These are phyloP conservation scores for Ophiodon elongatus DNA, from an alignment of 2,113 vertebrate species.

Conservation along the genomic window DNA sequence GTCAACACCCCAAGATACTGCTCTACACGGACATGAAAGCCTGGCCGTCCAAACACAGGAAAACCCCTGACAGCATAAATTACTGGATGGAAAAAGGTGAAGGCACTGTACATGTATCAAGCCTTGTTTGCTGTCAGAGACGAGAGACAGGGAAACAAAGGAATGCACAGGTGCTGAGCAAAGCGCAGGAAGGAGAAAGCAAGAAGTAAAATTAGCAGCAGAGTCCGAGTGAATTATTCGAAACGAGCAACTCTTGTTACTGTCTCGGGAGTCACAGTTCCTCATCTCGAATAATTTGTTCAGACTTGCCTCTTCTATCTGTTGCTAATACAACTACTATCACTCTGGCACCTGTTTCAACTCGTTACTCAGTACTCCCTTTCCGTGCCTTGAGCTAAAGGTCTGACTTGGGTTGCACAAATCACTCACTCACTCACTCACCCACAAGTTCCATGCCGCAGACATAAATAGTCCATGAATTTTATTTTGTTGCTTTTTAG, in stretches of 20 bases:
- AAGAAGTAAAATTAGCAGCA: conserved; percentile 22
- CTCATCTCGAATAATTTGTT: neutral
- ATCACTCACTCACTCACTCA: neutral
- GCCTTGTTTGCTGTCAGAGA: conserved; percentile 70
- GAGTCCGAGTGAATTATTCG: neutral
- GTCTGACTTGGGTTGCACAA: neutral
- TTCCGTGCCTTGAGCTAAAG: neutral
- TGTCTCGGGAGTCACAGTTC: neutral
- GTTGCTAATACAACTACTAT: neutral
- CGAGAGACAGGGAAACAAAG: conserved; percentile 61
- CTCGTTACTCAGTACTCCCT: neutral
- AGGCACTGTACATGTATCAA: conserved; percentile 66
- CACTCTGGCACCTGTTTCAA: neutral
- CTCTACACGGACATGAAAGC: conserved; percentile 59
- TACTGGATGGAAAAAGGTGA: conserved; percentile 68
- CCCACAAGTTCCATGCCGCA: neutral
- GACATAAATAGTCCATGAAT: too few relatives aligned
- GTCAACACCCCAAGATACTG: conserved; percentile 68
- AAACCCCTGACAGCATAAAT: conserved; percentile 78
- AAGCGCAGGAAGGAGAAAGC: conserved; percentile 17
- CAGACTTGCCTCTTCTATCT: neutral
- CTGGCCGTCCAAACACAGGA: conserved; percentile 62
- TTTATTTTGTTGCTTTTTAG: too few relatives aligned
- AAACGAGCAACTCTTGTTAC: neutral
- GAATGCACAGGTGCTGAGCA: conserved; percentile 17